Base-by-base conservation (phyloP, 2,797 vertebrate species). In the Uromys caudimaculatus region DNA sequence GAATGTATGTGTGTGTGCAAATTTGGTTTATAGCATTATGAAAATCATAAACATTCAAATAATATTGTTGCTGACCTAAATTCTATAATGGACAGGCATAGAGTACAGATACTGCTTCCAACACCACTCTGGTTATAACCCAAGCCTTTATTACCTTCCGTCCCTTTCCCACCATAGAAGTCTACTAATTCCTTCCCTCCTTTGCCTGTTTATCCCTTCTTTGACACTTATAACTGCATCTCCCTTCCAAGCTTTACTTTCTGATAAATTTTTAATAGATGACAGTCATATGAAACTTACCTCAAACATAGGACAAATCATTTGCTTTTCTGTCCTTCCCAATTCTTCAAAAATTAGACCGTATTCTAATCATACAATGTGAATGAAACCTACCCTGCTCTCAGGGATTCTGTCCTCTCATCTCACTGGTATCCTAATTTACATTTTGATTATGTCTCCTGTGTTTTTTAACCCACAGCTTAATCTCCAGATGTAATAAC, bases 401-500 rank as follows among this genome's bases (percentile, higher is more conserved):
- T 41, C 41, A 52, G 12, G 8, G 32, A 76, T 41, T 89, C 77
- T 77, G 56, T 16, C 47, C 41, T 85, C 1, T 47, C 35, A 4
- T 71, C 10, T 90, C 35, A 21, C 12, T 29, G 6, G 10, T n/a
- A 35, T 77, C 64, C 3, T 58, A 35, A 89, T 71, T 92, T 82
- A 75, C 73, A 64, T 89, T 81, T 89, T 91, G 73, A 38, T 76
- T 87, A 60, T 73, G 23, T 84, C 85, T 87, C 76, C 41, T 41
- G 69, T 29, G 44, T 84, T 96, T 94, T 93, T 10, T 56, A 83
- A 75, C 35, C 38, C 3, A 14, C 60, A 52, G 17, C 13, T 71
- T 89, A 67, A 79, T 78, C 50, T 56, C 50, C 21, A 93, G 35
- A 58, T 82, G 41, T 69, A 90, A 44, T 81, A 41, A 60, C 69